phyloP scores from a whole-genome alignment of 2,888 invertebrate genomes.

The Metallyticus violacea region DNA sequence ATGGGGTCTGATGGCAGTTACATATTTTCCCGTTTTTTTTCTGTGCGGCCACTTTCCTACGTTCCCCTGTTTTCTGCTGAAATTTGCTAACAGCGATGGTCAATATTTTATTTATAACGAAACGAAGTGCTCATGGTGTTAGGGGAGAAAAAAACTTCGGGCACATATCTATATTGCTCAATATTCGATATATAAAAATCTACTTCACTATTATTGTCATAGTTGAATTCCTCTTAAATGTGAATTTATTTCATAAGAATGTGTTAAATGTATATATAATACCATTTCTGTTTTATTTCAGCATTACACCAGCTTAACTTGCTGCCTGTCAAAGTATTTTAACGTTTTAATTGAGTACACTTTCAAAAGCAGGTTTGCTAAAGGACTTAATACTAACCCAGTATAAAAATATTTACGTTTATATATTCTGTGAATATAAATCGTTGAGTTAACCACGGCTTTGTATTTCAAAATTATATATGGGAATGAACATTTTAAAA shows the following conservation, averaged over 20 bases:
- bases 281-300: not conserved
- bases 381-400: no score
- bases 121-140: not conserved
- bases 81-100: constrained; percentile 6
- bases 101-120: constrained; percentile 15
- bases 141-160: not conserved
- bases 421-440: not conserved
- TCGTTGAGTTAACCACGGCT: not conserved
- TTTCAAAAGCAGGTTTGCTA: not conserved
- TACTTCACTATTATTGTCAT: constrained; percentile 1
- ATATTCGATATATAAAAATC: not conserved
- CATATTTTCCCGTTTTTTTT: not conserved
- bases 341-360: not conserved
- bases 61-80: constrained; percentile 2
- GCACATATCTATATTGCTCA: not conserved
- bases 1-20: not conserved
- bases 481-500: not conserved
- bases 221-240: constrained; percentile 8
- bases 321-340: not conserved
- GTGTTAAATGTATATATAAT: not conserved
- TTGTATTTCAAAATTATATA: not conserved
- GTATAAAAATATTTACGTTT: no score
- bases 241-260: constrained; percentile 8
- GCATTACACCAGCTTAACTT: not conserved
- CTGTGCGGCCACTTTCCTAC: constrained; percentile 7